Conservation (phyloP, 2,888 invertebrate genomes). For the Orchesellides sinensis region DNA sequence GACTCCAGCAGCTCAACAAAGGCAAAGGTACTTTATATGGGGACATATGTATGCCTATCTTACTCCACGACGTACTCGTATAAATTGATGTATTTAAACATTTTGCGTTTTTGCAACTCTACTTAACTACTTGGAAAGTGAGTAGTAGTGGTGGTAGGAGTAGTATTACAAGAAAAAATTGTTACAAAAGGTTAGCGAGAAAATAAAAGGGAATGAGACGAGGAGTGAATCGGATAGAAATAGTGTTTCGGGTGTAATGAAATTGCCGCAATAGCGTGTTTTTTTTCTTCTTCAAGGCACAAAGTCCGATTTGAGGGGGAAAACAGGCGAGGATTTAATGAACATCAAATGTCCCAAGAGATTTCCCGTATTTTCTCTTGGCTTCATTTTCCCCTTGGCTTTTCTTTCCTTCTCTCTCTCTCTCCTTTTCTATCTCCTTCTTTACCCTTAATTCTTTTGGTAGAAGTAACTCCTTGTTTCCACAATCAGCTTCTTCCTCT, state of each 20-base stretch:
- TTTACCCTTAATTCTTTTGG: slow-evolving; percentile 57
- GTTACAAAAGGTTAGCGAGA: slow-evolving; percentile 46
- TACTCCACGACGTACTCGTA: too few species aligned
- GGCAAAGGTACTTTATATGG: slow-evolving; percentile 21
- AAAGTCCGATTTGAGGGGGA: slow-evolving; percentile 66
- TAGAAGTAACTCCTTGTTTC: slow-evolving; percentile 59
- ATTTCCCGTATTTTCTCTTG: slow-evolving; percentile 68
- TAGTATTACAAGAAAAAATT: slow-evolving; percentile 6
- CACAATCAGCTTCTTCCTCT: slow-evolving; percentile 54
- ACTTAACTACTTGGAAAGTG: slow-evolving; percentile 30
- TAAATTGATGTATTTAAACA: background rate
- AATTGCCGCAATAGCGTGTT: slow-evolving; percentile 70
- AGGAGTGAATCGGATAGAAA: slow-evolving; percentile 66
- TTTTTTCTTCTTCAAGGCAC: slow-evolving; percentile 48
- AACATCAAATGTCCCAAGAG: slow-evolving; percentile 74
- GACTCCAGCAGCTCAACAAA: slow-evolving; percentile 21
- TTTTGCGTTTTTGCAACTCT: slow-evolving; percentile 29
- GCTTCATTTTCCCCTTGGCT: slow-evolving; percentile 63
- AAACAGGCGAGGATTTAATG: slow-evolving; percentile 73
- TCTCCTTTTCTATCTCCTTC: slow-evolving; percentile 45
- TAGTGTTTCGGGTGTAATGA: slow-evolving; percentile 69
- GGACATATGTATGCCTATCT: too few species aligned
- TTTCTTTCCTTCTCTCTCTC: slow-evolving; percentile 56
- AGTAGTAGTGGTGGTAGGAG: background rate
- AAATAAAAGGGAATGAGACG: slow-evolving; percentile 54